A percentile compares a stretch with the other conserved stretches of the same genome.
Evolutionary conservation across 2,113 vertebrate genomes (phyloP).

Genomic region (Paracanthobrama guichenoti): DNA sequence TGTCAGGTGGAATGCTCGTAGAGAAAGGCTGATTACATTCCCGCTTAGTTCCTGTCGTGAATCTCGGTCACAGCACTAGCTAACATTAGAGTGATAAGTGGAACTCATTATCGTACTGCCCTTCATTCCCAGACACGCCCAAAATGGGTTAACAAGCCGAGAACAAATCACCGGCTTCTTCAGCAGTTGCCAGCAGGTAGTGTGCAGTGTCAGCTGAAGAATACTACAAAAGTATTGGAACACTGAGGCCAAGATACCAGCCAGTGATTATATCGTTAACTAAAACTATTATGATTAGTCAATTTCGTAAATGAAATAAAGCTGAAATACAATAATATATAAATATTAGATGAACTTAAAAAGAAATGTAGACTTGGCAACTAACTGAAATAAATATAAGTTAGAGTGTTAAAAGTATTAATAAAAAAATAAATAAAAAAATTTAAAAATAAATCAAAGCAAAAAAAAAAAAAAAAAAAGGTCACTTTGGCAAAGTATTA

Average conservation of each 20-base stretch:
- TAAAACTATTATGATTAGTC: background rate
- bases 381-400: background rate
- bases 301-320: background rate
- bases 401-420: background rate
- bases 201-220: slow-evolving; percentile 30
- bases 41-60: background rate
- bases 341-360: background rate
- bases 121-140: slow-evolving; percentile 14
- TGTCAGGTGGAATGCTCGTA: slow-evolving; percentile 18
- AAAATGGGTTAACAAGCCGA: slow-evolving; percentile 24
- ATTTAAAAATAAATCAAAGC: background rate
- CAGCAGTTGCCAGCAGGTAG: slow-evolving; percentile 15
- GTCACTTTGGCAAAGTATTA: background rate
- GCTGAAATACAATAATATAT: background rate
- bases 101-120: slow-evolving; percentile 35
- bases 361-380: too few species aligned
- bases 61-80: slow-evolving; percentile 34
- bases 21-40: slow-evolving; percentile 38
- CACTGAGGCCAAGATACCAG: background rate
- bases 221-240: background rate
- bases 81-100: slow-evolving; percentile 42
- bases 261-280: background rate
- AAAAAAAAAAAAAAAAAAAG: background rate
- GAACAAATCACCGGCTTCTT: slow-evolving; percentile 22
- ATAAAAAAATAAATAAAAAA: background rate